These are phyloP conservation scores for Isaurus tuberculatus DNA, from an alignment of 92 coral and sea anemone genomes.

Conservation along the genomic window DNA sequence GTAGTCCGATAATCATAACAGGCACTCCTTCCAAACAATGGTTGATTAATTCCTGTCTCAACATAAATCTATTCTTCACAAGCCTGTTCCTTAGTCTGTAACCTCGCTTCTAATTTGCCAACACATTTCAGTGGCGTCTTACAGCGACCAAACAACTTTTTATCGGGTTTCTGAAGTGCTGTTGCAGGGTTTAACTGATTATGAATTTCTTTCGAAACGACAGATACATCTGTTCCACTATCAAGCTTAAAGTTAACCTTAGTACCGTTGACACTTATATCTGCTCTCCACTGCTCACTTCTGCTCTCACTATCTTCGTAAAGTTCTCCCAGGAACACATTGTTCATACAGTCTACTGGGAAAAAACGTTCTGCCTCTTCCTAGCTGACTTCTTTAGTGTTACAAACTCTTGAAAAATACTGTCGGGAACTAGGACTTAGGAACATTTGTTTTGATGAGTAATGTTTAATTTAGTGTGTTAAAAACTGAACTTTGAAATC, in stretches of 20 bases:
- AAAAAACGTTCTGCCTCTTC: neutral
- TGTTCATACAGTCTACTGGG: neutral
- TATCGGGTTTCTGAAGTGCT: slow-evolving; percentile 19
- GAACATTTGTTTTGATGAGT: slow-evolving; percentile 59
- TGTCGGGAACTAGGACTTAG: too few species aligned
- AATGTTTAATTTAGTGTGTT: too few species aligned
- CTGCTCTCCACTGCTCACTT: slow-evolving; percentile 22
- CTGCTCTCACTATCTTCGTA: neutral
- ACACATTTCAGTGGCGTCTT: slow-evolving; percentile 27
- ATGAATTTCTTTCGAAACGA: slow-evolving; percentile 11
- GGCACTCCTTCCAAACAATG: slow-evolving; percentile 38
- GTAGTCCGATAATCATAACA: slow-evolving; percentile 17
- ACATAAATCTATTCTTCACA: slow-evolving; percentile 47
- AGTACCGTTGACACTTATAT: slow-evolving; percentile 8
- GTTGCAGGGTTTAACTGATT: neutral
- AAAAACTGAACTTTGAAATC: too few species aligned
- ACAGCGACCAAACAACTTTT: slow-evolving; percentile 45
- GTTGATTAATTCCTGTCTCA: slow-evolving; percentile 35
- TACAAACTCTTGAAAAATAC: slow-evolving; percentile 44
- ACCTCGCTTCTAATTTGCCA: slow-evolving; percentile 36
- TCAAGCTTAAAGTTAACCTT: slow-evolving; percentile 31
- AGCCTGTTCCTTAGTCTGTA: slow-evolving; percentile 16
- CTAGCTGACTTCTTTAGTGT: neutral
- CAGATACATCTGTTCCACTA: slow-evolving; percentile 37
- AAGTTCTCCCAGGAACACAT: neutral